Base-by-base conservation (phyloP, 2,888 invertebrate genomes). In the Sepioteuthis lessoniana region DNA sequence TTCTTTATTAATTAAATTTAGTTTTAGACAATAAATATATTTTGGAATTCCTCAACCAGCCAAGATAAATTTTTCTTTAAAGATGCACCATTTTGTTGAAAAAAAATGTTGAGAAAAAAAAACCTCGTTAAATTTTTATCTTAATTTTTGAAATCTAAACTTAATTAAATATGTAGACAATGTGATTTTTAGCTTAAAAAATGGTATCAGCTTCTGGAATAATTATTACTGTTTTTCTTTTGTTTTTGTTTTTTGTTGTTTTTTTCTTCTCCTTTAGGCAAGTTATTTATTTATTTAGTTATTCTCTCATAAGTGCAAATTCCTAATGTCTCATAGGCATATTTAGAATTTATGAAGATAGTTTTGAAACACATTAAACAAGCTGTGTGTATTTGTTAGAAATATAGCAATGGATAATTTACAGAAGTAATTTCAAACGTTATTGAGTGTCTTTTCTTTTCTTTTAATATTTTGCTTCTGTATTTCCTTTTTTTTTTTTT, bases 331-430 rank as follows among this genome's bases (percentile, higher is more conserved):
- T 76, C 35, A 35, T 4, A 13, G 76, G 76, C 76, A 76, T 76
- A 76, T 76, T 76, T 35, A 35, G 76, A 76, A 76, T 76, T 76
- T 76, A 76, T 76, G n/a, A 76, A n/a, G 76, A 76, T n/a, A 76
- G 55, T 55, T n/a, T 55, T 25, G 55, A 7, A 42, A 42, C 16
- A 16, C 25, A 25, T 60, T 7, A 60, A 31, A 60, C 60, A 31
- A 60, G 31, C 10, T 28, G 28, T 31, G 31, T 60, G 28, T 31
- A 60, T 60, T 60, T 31, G 8, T 60, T 31, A 31, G 31, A 60
- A n/a, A 76, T 76, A 13, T n/a, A 35, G 76, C n/a, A 76, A 76
- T 76, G 13, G 76, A 76, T 35, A 76, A 76, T 76, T 76, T 76
- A n/a, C 76, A 76, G 60, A 60, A 31, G 31, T 31, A 60, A 28